Evolutionary conservation across 2,113 vertebrate species (phyloP).

Genomic region (Sclerurus mexicanus): DNA sequence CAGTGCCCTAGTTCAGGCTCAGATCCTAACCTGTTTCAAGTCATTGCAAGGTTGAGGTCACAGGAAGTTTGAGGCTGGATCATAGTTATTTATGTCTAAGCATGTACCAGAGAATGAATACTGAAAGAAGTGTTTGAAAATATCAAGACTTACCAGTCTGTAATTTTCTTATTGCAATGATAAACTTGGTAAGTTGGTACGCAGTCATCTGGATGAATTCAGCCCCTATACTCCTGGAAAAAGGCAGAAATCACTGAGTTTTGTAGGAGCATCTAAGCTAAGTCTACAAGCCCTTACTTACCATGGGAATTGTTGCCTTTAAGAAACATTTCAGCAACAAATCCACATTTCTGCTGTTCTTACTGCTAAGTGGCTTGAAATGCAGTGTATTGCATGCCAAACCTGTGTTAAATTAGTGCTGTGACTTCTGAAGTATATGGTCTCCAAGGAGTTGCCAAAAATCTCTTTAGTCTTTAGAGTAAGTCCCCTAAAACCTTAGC

Average conservation of each 20-base stretch:
- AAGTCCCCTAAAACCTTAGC: not conserved
- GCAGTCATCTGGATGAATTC: not conserved
- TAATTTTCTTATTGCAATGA: not conserved
- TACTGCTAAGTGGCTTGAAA: not conserved
- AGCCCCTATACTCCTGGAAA: not conserved
- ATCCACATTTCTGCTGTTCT: not conserved
- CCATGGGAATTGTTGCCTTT: not conserved
- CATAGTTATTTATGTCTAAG: not conserved
- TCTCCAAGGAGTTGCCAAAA: not conserved
- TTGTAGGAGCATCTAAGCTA: not conserved
- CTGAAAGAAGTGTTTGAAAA: not conserved
- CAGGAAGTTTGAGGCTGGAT: not conserved
- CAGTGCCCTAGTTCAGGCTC: not conserved
- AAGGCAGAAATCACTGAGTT: not conserved
- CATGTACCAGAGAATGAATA: not conserved
- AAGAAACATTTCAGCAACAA: not conserved
- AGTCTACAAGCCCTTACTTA: not conserved
- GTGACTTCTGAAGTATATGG: not conserved
- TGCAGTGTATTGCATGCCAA: fast-evolving
- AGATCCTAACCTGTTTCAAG: not conserved
- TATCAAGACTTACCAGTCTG: not conserved
- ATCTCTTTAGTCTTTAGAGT: not conserved
- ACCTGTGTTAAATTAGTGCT: not conserved
- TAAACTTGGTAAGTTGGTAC: not conserved
- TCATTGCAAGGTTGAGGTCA: not conserved